Evolutionary conservation across 2,888 invertebrate species (phyloP).

Genomic region (Halictus ligatus): DNA sequence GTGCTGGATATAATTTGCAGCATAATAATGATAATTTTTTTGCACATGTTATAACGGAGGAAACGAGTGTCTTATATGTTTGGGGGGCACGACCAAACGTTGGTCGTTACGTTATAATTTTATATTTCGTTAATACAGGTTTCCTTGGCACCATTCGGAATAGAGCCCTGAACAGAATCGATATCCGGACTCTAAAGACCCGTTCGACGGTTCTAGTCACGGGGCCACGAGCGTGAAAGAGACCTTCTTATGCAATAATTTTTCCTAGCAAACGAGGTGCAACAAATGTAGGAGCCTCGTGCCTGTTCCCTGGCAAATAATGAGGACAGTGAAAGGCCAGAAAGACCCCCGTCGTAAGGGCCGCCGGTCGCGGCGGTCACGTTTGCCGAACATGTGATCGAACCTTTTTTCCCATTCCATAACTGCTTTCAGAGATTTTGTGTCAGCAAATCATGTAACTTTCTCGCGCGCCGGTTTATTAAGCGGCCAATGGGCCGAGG

Average conservation of each 20-base stretch:
- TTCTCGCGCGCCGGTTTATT: slow-evolving; percentile 46
- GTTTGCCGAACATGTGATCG: slow-evolving; percentile 76
- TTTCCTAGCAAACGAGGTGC: slow-evolving; percentile 62
- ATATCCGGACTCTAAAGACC: slow-evolving; percentile 47
- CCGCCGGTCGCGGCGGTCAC: slow-evolving; percentile 68
- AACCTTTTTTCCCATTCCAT: slow-evolving; percentile 45
- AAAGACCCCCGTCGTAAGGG: slow-evolving; percentile 60
- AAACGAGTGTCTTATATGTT: neutral
- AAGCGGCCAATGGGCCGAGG: slow-evolving; percentile 70
- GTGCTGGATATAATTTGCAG: neutral
- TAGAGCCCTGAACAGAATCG: slow-evolving; percentile 47
- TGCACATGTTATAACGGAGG: neutral
- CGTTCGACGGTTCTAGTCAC: slow-evolving; percentile 71
- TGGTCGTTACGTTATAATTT: slow-evolving; percentile 1
- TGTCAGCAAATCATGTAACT: slow-evolving; percentile 54
- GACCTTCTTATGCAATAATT: slow-evolving; percentile 73
- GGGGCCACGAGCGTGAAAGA: slow-evolving; percentile 78
- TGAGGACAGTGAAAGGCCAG: slow-evolving; percentile 73
- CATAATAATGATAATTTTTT: neutral
- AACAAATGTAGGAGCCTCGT: slow-evolving; percentile 66
- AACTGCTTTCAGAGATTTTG: slow-evolving; percentile 57
- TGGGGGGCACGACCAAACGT: neutral
- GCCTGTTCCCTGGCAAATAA: slow-evolving; percentile 58
- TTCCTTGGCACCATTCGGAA: slow-evolving; percentile 45
- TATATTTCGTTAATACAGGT: slow-evolving; percentile 14